These are phyloP conservation scores for Zele albiditarsus DNA, from an alignment of 2,888 invertebrate genomes.

Conservation along the genomic window DNA sequence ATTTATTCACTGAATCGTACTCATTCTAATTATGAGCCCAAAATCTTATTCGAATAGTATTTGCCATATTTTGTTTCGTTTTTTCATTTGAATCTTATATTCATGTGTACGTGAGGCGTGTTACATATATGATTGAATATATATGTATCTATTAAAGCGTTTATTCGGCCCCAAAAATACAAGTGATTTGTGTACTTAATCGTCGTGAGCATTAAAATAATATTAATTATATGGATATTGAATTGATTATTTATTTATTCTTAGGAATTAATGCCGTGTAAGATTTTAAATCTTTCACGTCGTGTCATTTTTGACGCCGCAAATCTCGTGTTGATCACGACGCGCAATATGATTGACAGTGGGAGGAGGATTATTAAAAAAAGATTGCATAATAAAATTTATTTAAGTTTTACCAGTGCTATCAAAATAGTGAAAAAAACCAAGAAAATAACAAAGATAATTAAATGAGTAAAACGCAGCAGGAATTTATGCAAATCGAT, in stretches of 20 bases:
- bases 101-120: background rate
- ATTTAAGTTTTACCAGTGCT: background rate
- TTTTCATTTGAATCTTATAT: background rate
- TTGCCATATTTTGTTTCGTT: background rate
- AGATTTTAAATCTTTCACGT: slow-evolving; percentile 4
- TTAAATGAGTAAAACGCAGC: background rate
- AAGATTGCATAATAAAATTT: background rate
- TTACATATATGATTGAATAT: background rate
- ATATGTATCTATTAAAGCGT: background rate
- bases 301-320: background rate
- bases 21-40: background rate
- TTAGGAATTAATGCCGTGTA: background rate
- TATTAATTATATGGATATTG: slow-evolving; percentile 40
- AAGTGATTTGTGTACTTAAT: slow-evolving; percentile 52
- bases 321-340: slow-evolving; percentile 31
- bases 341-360: slow-evolving; percentile 12
- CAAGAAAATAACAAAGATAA: background rate
- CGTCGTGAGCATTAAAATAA: slow-evolving; percentile 44
- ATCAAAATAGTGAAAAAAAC: background rate
- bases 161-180: slow-evolving; percentile 2
- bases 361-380: background rate
- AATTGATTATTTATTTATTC: background rate
- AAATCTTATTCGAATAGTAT: background rate
- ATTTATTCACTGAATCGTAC: background rate
- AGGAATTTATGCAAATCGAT: slow-evolving; percentile 4